Percentiles rank a stretch among this genome's conserved stretches.
Conservation (phyloP, 2,797 vertebrate species). For the Sorex maritimensis region DNA sequence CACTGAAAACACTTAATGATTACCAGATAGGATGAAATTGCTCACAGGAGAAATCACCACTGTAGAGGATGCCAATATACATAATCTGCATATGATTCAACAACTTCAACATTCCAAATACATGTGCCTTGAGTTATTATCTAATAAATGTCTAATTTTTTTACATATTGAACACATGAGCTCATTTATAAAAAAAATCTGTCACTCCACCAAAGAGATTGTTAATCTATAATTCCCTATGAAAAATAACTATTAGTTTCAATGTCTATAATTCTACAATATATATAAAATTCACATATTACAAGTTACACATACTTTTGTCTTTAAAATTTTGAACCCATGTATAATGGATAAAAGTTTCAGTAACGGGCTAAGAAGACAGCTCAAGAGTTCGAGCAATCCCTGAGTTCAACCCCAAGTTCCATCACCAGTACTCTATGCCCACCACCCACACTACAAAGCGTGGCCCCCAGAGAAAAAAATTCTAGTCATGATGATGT, state of each 20-base stretch:
- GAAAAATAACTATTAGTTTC: not conserved
- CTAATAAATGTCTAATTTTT: not conserved
- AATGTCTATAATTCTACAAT: not conserved
- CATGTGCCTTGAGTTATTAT: not conserved
- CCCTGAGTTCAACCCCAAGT: too few relatives aligned
- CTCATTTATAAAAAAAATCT: not conserved
- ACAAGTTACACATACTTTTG: not conserved
- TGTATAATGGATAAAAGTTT: conserved; percentile 29
- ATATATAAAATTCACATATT: not conserved
- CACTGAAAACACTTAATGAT: conserved; percentile 7
- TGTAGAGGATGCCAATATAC: not conserved
- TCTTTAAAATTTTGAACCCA: conserved; percentile 46
- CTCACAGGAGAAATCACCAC: not conserved
- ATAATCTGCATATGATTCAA: not conserved
- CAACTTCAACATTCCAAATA: not conserved
- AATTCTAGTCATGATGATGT: not conserved
- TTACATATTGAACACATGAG: not conserved
- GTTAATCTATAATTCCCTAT: not conserved
- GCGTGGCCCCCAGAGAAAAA: too few relatives aligned
- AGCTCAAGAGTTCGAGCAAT: too few relatives aligned
- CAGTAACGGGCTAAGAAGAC: too few relatives aligned
- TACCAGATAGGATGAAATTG: not conserved
- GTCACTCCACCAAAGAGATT: not conserved
- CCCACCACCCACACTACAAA: too few relatives aligned
- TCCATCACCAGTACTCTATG: too few relatives aligned